Base-by-base conservation (phyloP, 2,888 invertebrate species). In the Cephus rjabovi region DNA sequence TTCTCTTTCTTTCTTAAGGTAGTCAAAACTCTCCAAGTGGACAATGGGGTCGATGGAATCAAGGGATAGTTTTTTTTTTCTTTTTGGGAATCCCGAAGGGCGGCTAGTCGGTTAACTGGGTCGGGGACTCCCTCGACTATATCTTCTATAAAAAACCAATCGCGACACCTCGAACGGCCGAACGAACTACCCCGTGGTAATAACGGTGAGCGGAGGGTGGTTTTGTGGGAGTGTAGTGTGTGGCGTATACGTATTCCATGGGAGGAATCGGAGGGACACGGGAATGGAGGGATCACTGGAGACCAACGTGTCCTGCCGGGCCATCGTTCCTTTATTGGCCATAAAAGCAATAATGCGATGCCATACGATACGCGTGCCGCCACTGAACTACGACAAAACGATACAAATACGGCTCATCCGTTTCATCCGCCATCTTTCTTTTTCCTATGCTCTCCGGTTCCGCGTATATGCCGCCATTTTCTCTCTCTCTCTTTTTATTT, bases 301-400 rank as follows among this genome's bases (percentile, higher is more conserved):
- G 76, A 77, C 79, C 79, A 81, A 77, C 78, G 37, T 69, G 80
- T 83, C 84, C 83, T 85, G 83, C 83, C 84, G 86, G 83, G 83
- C 83, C 83, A 86, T 88, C 86, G 82, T 85, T 86, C 86, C 85
- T 90, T 91, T 91, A 91, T 91, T 90, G 91, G 87, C 91, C 87
- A 91, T 91, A 91, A 91, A 91, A 89, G 90, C 89, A 91, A 91
- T 91, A 91, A 91, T 90, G 85, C 89, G 88, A 87, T 86, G 84
- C 87, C 85, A 86, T 88, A 84, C 87, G 86, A 87, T 88, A 84
- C 88, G 87, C 88, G 87, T 87, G 87, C 86, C 88, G 85, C 79
- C 81, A 79, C 85, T 84, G 85, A 85, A 87, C 83, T 83, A 88
- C 89, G 87, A 89, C 88, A 87, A 89, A 90, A 88, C 87, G 89